Evolutionary conservation across 2,113 vertebrate species (phyloP), one percentile per base, ranked within the genome.

Genomic region (Eudyptes chrysolophus): DNA sequence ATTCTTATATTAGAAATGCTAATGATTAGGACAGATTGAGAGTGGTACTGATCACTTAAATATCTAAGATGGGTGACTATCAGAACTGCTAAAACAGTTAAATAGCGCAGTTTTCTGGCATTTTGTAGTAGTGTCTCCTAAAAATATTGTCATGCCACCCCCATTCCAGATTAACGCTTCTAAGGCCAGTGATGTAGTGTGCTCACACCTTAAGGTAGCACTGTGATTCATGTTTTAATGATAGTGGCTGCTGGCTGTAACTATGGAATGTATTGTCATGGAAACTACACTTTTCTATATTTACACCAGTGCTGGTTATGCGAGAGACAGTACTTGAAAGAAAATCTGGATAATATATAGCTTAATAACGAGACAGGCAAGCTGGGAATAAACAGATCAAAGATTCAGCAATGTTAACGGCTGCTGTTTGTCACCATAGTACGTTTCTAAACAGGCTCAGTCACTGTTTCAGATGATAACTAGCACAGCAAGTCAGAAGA

Each of bases 191-290:
- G 95, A 96, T 92, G 66, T 70, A 81, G 62, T 66, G 65, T 85
- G 88, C 95, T 96, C 87, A 79, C 95, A 98, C 95, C 84, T 98
- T 98, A 97, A 98, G 97, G 96, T 98, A 96, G 97, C 84, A 44
- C 84, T 60, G 92, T 98, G 97, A 98, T 97, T 98, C 97, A 97
- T 97, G 97, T 97, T 98, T 97, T 97, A 98, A 98, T 95, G 94
- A 97, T 93, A 97, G 97, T 97, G 91, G 92, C 94, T 98, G 97
- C 94, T 96, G 94, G 92, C 97, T 97, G 93, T 98, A 98, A 97
- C 97, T 98, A 94, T 93, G 96, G 96, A 97, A 97, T 97, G 84
- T 88, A 98, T 98, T 97, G 96, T 98, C 97, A 98, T 98, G 98
- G 97, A 97, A 98, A 98, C 97, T 89, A 96, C 84, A 77, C 95